Evolutionary conservation across 2,888 invertebrate species (phyloP).

Genomic region (Eilema griseolum): DNA sequence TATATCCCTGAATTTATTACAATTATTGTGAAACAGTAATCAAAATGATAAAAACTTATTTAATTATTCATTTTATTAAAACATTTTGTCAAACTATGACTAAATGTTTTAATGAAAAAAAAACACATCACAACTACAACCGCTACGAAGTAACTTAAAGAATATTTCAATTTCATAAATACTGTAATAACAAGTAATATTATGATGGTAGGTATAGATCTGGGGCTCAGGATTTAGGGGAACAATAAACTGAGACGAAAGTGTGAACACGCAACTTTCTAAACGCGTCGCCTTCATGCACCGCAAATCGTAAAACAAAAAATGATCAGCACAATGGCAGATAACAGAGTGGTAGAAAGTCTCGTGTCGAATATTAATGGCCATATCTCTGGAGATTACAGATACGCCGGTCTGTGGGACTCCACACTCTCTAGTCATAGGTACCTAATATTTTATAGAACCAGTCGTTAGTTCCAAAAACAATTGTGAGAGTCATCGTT

Average conservation of each 20-base stretch:
- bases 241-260: not conserved
- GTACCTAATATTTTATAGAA: not conserved
- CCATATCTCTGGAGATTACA: not conserved
- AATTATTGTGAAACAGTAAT: too few species aligned
- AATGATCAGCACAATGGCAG: conserved; percentile 18
- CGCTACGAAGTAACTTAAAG: too few species aligned
- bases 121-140: too few species aligned
- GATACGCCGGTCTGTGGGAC: not conserved
- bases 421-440: not conserved
- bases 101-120: too few species aligned
- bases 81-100: too few species aligned
- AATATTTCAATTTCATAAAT: too few species aligned
- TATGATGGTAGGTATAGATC: not conserved
- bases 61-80: too few species aligned
- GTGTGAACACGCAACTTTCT: not conserved
- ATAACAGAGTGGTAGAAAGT: conserved; percentile 21
- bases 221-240: not conserved
- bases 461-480: not conserved
- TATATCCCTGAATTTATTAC: too few species aligned
- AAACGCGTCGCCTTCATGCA: not conserved
- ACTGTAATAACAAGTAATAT: too few species aligned
- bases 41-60: too few species aligned
- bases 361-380: conserved; percentile 22
- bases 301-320: conserved; percentile 30
- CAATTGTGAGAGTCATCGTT: not conserved